Base-by-base conservation (phyloP, 1,140 invertebrate species). In the Anoplolepis gracilipes region DNA sequence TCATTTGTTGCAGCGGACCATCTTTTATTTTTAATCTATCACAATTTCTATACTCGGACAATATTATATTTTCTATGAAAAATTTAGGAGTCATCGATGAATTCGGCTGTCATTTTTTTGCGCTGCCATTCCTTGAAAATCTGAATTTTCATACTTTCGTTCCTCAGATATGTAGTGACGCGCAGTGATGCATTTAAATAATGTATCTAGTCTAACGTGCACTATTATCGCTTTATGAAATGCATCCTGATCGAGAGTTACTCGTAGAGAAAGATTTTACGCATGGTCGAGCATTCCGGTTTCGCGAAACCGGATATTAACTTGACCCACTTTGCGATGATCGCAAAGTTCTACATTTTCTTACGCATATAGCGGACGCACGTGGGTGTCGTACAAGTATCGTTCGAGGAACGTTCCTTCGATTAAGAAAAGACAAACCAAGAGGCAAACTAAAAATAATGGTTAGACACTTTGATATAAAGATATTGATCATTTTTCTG, bases 231-330 rank as follows among this genome's bases (percentile, higher is more conserved):
- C 19, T 79, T 79, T 19, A 36, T 16, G 36, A 81, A 81, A 42
- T 81, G 65, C 77, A 81, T 70, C 25, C 33, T 49, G 25, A 55
- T 13, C 69, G 25, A 33, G 79, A 62, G 75, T 61, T 36, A 55
- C 4, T 75, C n/a, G 65, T 84, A 70, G 64, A 69, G 84, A 85
- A 81, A 70, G 84, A 85, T 79, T 78, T 67, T 19, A 30, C 53
- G 33, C n/a, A 39, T 62, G 19, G 78, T 10, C 33, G 16, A 53
- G 22, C 49, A 88, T 88, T 87, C 87, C 86, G 69, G 87, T 86
- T 90, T 84, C 53, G 69, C 65, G 57, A 85, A 92, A 91, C 91
- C 89, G 91, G 91, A 92, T 90, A 88, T 92, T 86, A 91, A 92
- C 89, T 91, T 92, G 92, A 92, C 92, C 91, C 69, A 91, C 75